Conservation (phyloP, 2,797 vertebrate genomes). For the Tinamus major region DNA sequence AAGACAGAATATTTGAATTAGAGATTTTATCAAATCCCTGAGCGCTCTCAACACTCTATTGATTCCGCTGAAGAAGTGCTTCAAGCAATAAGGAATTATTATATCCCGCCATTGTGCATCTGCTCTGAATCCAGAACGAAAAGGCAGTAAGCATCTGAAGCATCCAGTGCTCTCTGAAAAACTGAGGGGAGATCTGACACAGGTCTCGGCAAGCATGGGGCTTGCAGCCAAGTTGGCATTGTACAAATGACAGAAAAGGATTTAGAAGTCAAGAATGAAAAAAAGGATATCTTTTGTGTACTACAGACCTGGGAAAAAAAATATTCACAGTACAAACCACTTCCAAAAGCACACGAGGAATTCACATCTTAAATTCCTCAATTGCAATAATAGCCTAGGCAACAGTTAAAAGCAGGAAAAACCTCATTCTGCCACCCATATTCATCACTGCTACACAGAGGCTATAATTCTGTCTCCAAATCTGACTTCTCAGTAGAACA, state of each 20-base stretch:
- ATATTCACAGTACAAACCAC: background rate
- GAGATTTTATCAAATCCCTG: background rate
- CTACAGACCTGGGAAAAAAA: conserved; percentile 1
- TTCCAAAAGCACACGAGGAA: background rate
- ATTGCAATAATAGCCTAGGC: background rate
- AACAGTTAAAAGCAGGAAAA: background rate
- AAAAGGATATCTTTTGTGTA: background rate
- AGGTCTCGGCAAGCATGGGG: background rate
- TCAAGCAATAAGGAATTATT: background rate
- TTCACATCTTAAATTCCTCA: background rate
- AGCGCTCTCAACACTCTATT: background rate
- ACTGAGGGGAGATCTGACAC: background rate
- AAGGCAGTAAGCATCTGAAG: background rate
- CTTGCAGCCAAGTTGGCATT: background rate
- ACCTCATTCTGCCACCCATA: background rate
- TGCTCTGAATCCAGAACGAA: background rate
- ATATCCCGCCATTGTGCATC: background rate
- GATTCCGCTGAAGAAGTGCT: background rate
- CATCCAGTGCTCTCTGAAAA: background rate
- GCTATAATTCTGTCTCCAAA: background rate
- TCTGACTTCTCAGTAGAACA: background rate
- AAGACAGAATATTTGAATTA: background rate
- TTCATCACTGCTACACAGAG: accelerated
- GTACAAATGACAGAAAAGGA: background rate
- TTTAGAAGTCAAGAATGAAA: conserved; percentile 16